Evolutionary conservation across 2,797 vertebrate genomes (phyloP).

Genomic region (Rachycentron canadum): DNA sequence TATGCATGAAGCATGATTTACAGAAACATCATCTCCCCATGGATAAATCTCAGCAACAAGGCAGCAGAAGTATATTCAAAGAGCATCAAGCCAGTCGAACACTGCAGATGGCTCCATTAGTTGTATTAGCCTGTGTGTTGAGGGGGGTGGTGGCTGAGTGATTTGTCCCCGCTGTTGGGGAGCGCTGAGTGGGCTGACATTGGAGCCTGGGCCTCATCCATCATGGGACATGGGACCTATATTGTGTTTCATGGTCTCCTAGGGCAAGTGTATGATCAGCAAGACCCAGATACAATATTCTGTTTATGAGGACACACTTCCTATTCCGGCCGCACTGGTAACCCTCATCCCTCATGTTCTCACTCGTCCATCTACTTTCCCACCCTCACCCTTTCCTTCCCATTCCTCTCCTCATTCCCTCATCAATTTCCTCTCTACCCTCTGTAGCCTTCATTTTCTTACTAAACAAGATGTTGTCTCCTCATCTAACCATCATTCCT

Average conservation of each 20-base stretch:
- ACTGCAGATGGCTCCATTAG: slow-evolving; percentile 75
- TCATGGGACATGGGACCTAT: slow-evolving; percentile 69
- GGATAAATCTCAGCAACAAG: slow-evolving; percentile 43
- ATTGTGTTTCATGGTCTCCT: slow-evolving; percentile 73
- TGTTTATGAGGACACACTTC: slow-evolving; percentile 75
- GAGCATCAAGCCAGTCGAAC: slow-evolving; percentile 49
- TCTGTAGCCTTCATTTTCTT: slow-evolving; percentile 40
- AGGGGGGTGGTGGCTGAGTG: slow-evolving; percentile 60
- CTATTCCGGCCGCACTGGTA: slow-evolving; percentile 49
- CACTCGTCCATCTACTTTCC: slow-evolving; percentile 49
- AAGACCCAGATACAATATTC: slow-evolving; percentile 60
- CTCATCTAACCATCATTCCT: slow-evolving; percentile 38
- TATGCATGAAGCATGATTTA: slow-evolving; percentile 34
- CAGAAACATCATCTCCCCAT: slow-evolving; percentile 39
- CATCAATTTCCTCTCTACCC: slow-evolving; percentile 51
- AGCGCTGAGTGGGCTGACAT: slow-evolving; percentile 76
- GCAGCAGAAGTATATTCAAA: slow-evolving; percentile 46
- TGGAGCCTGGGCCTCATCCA: slow-evolving; percentile 72
- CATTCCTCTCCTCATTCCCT: slow-evolving; percentile 41
- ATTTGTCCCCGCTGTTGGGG: slow-evolving; percentile 76
- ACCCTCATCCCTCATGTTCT: slow-evolving; percentile 67
- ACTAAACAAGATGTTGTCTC: slow-evolving; percentile 40
- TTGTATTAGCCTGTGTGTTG: slow-evolving; percentile 68
- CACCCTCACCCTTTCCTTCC: slow-evolving; percentile 16
- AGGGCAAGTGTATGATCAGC: slow-evolving; percentile 73